These are phyloP conservation scores for Eupleurogrammus muticus DNA, from an alignment of 2,797 vertebrate species.

Conservation along the genomic window DNA sequence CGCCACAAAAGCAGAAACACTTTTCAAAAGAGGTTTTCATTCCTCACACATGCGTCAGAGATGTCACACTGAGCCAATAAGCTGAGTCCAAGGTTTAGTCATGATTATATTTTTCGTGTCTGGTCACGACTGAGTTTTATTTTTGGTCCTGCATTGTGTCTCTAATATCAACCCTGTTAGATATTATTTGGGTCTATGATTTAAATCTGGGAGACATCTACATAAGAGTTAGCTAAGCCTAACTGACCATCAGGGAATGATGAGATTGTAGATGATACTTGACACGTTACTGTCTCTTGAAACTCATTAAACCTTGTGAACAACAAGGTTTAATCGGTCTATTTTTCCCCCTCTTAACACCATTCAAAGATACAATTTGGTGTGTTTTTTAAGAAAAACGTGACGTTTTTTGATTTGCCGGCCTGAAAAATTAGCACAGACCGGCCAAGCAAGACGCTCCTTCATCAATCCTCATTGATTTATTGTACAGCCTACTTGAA, in stretches of 20 bases:
- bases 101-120: conserved; percentile 28
- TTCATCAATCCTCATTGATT: neutral
- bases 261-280: neutral
- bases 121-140: conserved; percentile 29
- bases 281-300: neutral
- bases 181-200: neutral
- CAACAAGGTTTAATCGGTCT: neutral
- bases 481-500: neutral
- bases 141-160: conserved; percentile 13
- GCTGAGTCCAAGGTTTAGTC: conserved; percentile 46
- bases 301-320: neutral
- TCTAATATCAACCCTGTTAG: neutral
- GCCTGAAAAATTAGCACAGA: conserved; percentile 9
- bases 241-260: neutral
- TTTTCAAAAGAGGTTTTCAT: conserved; percentile 27
- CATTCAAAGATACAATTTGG: neutral
- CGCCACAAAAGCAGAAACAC: conserved; percentile 59
- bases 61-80: conserved; percentile 24
- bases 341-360: neutral
- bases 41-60: conserved; percentile 41
- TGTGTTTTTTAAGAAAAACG: conserved; percentile 1
- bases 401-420: neutral
- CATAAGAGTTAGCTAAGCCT: conserved; percentile 3
- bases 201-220: conserved; percentile 6
- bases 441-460: neutral